Conservation (phyloP, 2,113 vertebrate species). For the Otis tarda region DNA sequence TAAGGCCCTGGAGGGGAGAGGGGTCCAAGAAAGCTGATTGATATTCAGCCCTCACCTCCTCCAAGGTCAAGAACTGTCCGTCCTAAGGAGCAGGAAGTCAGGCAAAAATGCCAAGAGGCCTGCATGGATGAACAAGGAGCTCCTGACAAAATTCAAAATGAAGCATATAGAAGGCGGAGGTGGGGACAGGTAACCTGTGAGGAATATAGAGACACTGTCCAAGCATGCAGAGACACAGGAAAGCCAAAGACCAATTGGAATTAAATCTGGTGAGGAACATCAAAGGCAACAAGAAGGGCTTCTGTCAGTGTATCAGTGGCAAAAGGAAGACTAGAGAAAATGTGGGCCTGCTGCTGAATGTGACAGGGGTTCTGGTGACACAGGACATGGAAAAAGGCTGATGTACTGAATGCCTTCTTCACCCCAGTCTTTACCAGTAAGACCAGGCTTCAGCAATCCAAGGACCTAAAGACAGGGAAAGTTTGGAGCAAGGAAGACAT, state of each 20-base stretch:
- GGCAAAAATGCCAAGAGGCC: neutral
- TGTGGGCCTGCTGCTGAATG: neutral
- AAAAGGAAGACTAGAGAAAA: neutral
- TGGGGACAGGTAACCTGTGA: neutral
- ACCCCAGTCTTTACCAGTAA: neutral
- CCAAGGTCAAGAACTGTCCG: neutral
- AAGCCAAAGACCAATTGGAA: neutral
- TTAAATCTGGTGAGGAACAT: neutral
- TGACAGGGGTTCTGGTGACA: neutral
- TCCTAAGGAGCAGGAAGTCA: neutral
- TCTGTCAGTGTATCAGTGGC: neutral
- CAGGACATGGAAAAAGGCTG: neutral
- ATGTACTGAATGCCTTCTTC: neutral
- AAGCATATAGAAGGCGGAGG: neutral
- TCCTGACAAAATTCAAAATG: neutral
- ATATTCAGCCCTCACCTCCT: neutral
- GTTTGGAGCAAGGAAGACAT: neutral
- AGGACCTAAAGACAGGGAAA: neutral
- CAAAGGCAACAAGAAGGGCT: neutral
- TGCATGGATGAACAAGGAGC: neutral
- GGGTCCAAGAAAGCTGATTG: neutral
- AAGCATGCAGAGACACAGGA: neutral
- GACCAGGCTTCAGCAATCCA: neutral
- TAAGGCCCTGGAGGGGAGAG: neutral
- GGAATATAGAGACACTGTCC: neutral